Evolutionary conservation across 2,113 vertebrate species (phyloP).

Genomic region (Dolichallabes microphthalmus): DNA sequence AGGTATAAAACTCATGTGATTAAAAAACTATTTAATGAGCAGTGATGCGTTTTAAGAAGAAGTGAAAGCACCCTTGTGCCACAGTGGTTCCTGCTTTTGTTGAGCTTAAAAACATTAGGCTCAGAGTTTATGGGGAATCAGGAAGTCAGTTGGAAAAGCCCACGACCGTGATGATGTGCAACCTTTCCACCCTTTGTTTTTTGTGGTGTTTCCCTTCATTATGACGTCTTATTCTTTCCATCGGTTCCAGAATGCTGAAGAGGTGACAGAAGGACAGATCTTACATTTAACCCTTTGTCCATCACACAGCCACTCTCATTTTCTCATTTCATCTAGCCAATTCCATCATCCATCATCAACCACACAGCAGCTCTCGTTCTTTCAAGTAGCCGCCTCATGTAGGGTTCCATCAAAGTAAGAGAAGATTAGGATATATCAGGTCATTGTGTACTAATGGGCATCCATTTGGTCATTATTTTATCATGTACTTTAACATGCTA

Average conservation of each 20-base stretch:
- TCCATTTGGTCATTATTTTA: no score
- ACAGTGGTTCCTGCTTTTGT: conserved; percentile 39
- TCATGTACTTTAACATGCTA: no score
- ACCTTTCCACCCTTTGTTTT: conserved; percentile 32
- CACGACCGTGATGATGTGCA: conserved; percentile 1
- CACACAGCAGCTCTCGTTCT: neutral
- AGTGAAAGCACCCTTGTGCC: conserved; percentile 41
- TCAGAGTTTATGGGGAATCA: conserved; percentile 27
- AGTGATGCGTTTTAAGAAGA: conserved; percentile 16
- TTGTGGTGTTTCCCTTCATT: conserved; percentile 18
- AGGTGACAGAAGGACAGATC: neutral
- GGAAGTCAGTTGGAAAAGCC: conserved; percentile 42
- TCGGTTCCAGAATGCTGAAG: neutral
- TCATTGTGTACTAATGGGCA: no score
- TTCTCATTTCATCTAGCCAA: neutral
- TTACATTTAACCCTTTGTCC: neutral
- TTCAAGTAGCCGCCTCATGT: neutral
- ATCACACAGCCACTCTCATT: neutral
- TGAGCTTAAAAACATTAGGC: conserved; percentile 9
- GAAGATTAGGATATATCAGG: no score
- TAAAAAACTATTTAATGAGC: neutral
- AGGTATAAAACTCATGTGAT: neutral
- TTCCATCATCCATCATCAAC: neutral
- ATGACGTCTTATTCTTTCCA: conserved; percentile 10
- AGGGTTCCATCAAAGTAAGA: no score